These are phyloP conservation scores for Corythornis cristatus DNA, from an alignment of 2,113 vertebrate species.

Conservation along the genomic window DNA sequence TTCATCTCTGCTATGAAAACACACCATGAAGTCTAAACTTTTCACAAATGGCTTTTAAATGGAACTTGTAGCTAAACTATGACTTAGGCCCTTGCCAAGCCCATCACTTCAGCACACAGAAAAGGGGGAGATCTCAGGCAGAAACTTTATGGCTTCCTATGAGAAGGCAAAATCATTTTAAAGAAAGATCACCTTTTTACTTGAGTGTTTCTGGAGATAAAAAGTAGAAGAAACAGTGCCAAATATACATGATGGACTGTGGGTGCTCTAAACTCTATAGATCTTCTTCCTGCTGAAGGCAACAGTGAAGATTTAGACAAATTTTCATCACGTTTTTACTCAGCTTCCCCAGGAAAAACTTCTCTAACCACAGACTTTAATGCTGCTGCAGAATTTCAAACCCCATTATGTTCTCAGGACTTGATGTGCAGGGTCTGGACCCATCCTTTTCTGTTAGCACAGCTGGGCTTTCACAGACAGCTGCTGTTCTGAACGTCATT, in stretches of 20 bases:
- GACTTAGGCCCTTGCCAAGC: not conserved
- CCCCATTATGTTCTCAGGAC: not conserved
- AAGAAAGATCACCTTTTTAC: not conserved
- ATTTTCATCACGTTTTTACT: rapidly evolving
- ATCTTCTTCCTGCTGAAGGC: not conserved
- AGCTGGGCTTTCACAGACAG: not conserved
- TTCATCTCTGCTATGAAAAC: not conserved
- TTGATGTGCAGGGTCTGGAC: not conserved
- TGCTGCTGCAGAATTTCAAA: not conserved
- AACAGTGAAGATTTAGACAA: not conserved
- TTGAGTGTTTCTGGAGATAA: not conserved
- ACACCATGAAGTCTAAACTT: not conserved
- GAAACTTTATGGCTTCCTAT: not conserved
- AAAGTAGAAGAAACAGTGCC: not conserved
- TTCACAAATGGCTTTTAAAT: not conserved
- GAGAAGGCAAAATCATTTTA: not conserved
- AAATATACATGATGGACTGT: not conserved
- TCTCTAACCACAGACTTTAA: not conserved
- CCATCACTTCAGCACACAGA: not conserved
- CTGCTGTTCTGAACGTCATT: not conserved
- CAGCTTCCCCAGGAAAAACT: not conserved
- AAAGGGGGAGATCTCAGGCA: not conserved
- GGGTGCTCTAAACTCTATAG: not conserved
- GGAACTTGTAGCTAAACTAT: not conserved
- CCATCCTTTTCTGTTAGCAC: not conserved